These are phyloP conservation scores for Andrena fulva DNA, from an alignment of 2,888 invertebrate species.

Conservation along the genomic window DNA sequence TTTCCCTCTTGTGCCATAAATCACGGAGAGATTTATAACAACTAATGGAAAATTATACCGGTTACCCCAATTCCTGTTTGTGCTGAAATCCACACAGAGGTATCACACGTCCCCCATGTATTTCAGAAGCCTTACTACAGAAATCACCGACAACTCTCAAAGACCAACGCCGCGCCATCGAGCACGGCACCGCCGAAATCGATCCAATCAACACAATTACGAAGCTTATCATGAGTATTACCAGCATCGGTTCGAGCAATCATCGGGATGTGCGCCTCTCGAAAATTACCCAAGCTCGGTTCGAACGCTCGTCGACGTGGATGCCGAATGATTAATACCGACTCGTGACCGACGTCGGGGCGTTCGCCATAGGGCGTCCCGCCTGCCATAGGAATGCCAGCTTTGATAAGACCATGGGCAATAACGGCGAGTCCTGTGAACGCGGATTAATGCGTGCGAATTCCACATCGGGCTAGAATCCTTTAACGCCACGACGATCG, in stretches of 20 bases:
- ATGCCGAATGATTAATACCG: background rate
- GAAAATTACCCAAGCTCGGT: background rate
- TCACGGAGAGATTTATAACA: constrained; percentile 5
- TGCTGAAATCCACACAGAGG: too few relatives aligned
- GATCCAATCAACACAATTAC: background rate
- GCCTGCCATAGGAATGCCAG: constrained; percentile 20
- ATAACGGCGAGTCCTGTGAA: constrained; percentile 7
- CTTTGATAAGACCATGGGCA: constrained; percentile 32
- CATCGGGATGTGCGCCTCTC: background rate
- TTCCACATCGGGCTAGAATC: constrained; percentile 20
- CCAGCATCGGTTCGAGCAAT: background rate
- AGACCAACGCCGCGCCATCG: too few relatives aligned
- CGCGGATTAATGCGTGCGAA: constrained; percentile 34
- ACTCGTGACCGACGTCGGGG: background rate
- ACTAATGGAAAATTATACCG: background rate
- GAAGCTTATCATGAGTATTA: background rate
- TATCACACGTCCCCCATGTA: too few relatives aligned
- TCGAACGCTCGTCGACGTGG: background rate
- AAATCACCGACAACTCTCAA: too few relatives aligned
- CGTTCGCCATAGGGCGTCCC: background rate
- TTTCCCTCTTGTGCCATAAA: background rate
- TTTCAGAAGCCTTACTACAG: background rate
- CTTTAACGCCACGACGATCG: background rate
- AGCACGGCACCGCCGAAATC: too few relatives aligned
- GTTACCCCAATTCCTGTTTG: too few relatives aligned